These are phyloP conservation scores for Limnephilus marmoratus DNA, from an alignment of 2,888 invertebrate genomes.

Conservation along the genomic window DNA sequence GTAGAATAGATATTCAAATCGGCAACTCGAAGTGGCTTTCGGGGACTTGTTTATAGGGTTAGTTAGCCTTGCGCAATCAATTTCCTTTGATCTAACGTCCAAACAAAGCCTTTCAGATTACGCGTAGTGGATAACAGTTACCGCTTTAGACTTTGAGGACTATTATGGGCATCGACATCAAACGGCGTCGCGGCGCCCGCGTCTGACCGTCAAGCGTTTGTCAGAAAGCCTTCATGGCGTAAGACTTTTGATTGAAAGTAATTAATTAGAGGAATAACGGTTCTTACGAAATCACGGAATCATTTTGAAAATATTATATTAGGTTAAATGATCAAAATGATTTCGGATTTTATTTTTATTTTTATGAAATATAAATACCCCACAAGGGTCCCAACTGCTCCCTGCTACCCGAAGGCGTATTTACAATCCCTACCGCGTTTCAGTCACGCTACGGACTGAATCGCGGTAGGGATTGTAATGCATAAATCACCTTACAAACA, in stretches of 20 bases:
- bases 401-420: no score
- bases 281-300: neutral
- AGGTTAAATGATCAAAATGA: no score
- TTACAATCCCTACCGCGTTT: no score
- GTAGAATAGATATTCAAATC: neutral
- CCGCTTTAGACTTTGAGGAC: neutral
- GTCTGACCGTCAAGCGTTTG: neutral
- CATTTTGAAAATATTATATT: neutral
- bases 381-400: no score
- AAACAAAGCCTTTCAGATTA: conserved; percentile 29
- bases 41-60: neutral
- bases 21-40: neutral
- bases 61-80: neutral
- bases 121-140: neutral
- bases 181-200: neutral
- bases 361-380: no score
- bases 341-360: no score
- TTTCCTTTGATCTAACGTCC: neutral
- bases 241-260: neutral
- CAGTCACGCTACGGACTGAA: no score
- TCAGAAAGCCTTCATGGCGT: neutral
- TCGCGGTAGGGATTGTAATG: no score
- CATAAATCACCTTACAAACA: no score
- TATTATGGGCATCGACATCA: neutral
- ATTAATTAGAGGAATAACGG: neutral